A percentile compares a stretch with the other conserved stretches of the same genome.
Conservation (phyloP, 2,888 invertebrate genomes). For the Chironomus tentans region DNA sequence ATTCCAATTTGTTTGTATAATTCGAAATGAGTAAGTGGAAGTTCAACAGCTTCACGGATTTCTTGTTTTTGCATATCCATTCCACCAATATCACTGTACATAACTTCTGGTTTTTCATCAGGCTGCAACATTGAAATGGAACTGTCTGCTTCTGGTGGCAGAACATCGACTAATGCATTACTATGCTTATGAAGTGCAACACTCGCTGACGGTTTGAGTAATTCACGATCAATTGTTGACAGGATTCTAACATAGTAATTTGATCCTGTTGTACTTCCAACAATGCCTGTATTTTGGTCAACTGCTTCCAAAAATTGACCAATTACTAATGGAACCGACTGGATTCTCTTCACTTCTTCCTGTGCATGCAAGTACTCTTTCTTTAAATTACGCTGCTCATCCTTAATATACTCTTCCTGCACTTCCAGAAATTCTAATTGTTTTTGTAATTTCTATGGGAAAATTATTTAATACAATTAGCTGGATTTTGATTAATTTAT, state of each 20-base stretch:
- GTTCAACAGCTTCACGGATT: constrained; percentile 95
- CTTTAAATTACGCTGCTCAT: constrained; percentile 96
- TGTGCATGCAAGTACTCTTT: constrained; percentile 99
- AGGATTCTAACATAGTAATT: constrained; percentile 98
- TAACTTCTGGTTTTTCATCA: constrained; percentile 97
- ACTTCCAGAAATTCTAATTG: constrained; percentile 96
- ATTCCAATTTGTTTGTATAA: constrained; percentile 98
- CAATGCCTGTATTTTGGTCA: constrained; percentile 98
- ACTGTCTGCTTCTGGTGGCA: constrained; percentile 98
- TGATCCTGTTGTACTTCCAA: constrained; percentile 97
- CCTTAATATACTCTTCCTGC: constrained; percentile 99
- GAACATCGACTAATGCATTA: constrained; percentile 97
- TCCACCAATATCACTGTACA: constrained; percentile 96
- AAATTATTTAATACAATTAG: neutral
- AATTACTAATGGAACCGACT: constrained; percentile 96
- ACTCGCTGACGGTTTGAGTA: constrained; percentile 95
- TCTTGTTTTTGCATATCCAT: constrained; percentile 99
- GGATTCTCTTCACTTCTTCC: constrained; percentile 95
- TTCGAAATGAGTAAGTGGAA: constrained; percentile 97
- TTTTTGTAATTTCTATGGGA: constrained; percentile 78
- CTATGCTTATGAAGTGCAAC: constrained; percentile 99
- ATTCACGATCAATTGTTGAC: constrained; percentile 94
- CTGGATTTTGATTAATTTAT: neutral
- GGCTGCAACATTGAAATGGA: constrained; percentile 96
- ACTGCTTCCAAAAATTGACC: constrained; percentile 99